Percentiles rank a stretch among this genome's conserved stretches.
phyloP scores from a whole-genome alignment of 2,113 vertebrate species.

The Cathartes aura region DNA sequence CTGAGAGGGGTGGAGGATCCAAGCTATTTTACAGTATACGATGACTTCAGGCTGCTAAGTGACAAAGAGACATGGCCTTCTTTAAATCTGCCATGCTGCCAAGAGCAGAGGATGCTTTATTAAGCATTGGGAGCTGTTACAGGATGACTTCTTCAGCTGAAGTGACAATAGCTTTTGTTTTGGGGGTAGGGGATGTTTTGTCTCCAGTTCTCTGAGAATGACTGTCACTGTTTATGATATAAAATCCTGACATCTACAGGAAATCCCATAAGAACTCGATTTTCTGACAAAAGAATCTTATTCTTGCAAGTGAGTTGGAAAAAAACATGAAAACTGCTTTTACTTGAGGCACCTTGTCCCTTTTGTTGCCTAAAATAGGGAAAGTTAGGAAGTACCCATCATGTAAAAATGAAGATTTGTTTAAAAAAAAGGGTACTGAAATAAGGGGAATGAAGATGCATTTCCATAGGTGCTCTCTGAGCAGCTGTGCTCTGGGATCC shows the following conservation, averaged over 20 bases:
- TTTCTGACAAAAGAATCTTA: neutral
- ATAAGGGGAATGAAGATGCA: neutral
- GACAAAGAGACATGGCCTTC: neutral
- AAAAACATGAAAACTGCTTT: neutral
- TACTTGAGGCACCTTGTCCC: neutral
- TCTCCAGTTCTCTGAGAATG: neutral
- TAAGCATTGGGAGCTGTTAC: neutral
- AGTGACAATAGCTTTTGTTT: neutral
- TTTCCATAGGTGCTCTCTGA: neutral
- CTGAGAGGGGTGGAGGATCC: neutral
- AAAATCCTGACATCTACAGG: neutral
- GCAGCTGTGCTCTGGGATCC: neutral
- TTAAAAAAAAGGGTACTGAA: neutral
- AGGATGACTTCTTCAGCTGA: neutral
- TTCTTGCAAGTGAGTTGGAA: neutral
- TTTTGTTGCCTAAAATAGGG: neutral
- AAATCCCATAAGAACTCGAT: neutral
- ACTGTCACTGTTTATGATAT: neutral
- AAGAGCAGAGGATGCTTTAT: neutral
- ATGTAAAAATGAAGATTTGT: neutral
- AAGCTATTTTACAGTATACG: neutral
- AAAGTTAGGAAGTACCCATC: neutral
- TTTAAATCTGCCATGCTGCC: neutral
- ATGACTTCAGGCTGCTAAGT: neutral
- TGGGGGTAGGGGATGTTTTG: neutral